These are phyloP conservation scores for Paracentrotus lividus DNA, from an alignment of 53 echinoderm and acorn worm species.

Conservation along the genomic window DNA sequence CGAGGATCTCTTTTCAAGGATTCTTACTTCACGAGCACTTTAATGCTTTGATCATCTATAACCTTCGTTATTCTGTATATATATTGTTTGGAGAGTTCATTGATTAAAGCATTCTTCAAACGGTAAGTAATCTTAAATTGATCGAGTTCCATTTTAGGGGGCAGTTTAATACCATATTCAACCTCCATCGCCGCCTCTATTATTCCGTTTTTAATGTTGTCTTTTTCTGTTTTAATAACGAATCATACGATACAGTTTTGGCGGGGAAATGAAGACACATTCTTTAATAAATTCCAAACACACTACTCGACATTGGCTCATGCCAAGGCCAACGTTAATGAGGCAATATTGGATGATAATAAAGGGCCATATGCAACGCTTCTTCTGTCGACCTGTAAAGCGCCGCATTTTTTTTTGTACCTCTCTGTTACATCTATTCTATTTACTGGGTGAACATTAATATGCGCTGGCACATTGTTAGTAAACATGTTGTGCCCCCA, in stretches of 20 bases:
- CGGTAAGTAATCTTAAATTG: neutral
- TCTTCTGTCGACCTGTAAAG: neutral
- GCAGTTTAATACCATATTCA: neutral
- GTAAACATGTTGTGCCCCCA: neutral
- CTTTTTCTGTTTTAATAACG: neutral
- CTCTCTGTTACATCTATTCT: neutral
- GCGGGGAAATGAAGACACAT: neutral
- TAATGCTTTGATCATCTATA: neutral
- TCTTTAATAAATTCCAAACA: neutral
- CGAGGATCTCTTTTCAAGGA: neutral
- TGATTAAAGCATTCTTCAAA: neutral
- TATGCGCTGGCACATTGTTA: neutral
- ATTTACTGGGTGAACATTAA: slow-evolving; percentile 1
- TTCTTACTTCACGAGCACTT: neutral
- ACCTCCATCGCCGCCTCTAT: too few relatives aligned
- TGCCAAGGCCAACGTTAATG: slow-evolving; percentile 4
- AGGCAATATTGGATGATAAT: slow-evolving; percentile 34
- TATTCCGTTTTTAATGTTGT: too few relatives aligned
- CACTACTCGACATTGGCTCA: neutral
- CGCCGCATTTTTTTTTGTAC: neutral
- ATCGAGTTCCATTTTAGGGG: neutral
- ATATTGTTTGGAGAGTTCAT: neutral
- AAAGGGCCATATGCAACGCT: neutral
- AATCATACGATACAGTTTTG: neutral
- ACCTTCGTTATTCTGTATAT: neutral